phyloP scores from a whole-genome alignment of 1,140 invertebrate species.

The Euura saliciscinereae region DNA sequence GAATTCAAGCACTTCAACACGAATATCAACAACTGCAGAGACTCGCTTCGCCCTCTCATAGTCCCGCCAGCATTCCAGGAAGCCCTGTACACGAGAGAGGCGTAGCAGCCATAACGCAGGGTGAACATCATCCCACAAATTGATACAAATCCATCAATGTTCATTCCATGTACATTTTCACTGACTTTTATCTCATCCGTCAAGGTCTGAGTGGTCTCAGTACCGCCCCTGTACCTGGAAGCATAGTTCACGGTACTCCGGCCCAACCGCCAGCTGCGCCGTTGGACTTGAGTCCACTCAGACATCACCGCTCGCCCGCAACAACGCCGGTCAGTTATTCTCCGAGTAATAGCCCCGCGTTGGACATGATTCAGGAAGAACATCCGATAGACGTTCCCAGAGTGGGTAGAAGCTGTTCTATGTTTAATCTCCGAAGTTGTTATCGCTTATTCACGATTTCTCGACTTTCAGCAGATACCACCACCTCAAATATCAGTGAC shows the following conservation, averaged over 20 bases:
- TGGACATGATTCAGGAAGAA: slow-evolving; percentile 90
- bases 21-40: slow-evolving; percentile 76
- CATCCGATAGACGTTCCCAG: slow-evolving; percentile 61
- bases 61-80: slow-evolving; percentile 64
- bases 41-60: slow-evolving; percentile 59
- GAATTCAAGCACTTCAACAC: slow-evolving; percentile 68
- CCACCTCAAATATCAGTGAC: slow-evolving; percentile 90
- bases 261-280: slow-evolving; percentile 54
- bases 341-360: slow-evolving; percentile 66
- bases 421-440: neutral
- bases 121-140: slow-evolving; percentile 35
- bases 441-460: slow-evolving; percentile 17
- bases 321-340: slow-evolving; percentile 60
- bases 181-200: neutral
- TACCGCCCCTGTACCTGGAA: slow-evolving; percentile 54
- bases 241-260: slow-evolving; percentile 59
- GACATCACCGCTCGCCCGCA: slow-evolving; percentile 58
- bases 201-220: slow-evolving; percentile 55
- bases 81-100: slow-evolving; percentile 73
- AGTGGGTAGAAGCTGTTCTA: slow-evolving; percentile 36
- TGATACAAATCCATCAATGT: slow-evolving; percentile 2
- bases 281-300: slow-evolving; percentile 55
- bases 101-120: slow-evolving; percentile 78
- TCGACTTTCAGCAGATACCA: slow-evolving; percentile 42
- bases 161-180: neutral